phyloP scores from a whole-genome alignment of 2,888 invertebrate species.

The Liopterus haemorrhoidalis region DNA sequence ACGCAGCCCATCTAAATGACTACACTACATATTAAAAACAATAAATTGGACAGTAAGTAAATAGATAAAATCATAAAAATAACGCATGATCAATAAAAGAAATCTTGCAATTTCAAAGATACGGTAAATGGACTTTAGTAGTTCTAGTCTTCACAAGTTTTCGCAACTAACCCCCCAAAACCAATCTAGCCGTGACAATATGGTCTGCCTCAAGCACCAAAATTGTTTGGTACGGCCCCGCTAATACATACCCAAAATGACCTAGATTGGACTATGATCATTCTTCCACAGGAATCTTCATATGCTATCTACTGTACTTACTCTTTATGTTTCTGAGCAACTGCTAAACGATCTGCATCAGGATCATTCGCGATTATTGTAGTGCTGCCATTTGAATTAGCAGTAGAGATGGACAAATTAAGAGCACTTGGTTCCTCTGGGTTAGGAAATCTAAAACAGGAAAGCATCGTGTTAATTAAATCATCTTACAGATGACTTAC shows the following conservation, averaged over 20 bases:
- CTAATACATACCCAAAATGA: neutral
- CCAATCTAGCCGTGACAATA: too few relatives aligned
- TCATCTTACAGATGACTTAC: too few relatives aligned
- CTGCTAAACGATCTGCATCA: constrained; percentile 92
- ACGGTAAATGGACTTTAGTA: too few relatives aligned
- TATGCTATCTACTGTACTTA: constrained; percentile 38
- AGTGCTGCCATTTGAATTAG: constrained; percentile 60
- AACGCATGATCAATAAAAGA: too few relatives aligned
- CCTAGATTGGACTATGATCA: neutral
- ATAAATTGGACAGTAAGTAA: too few relatives aligned
- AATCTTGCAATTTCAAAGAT: too few relatives aligned
- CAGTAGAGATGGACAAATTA: constrained; percentile 64
- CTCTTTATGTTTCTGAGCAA: constrained; percentile 75
- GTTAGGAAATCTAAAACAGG: constrained; percentile 73
- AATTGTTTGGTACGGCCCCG: neutral
- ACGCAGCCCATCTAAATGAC: too few relatives aligned
- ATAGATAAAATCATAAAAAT: too few relatives aligned
- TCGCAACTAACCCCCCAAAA: too few relatives aligned
- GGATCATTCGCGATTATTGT: constrained; percentile 96
- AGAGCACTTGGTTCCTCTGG: constrained; percentile 85
- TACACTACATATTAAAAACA: too few relatives aligned
- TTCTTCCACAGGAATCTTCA: neutral
- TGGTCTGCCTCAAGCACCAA: too few relatives aligned
- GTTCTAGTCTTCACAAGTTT: too few relatives aligned
- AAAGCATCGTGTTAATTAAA: neutral